Conservation (phyloP, 1,140 invertebrate species). For the Chrysopa pallens region DNA sequence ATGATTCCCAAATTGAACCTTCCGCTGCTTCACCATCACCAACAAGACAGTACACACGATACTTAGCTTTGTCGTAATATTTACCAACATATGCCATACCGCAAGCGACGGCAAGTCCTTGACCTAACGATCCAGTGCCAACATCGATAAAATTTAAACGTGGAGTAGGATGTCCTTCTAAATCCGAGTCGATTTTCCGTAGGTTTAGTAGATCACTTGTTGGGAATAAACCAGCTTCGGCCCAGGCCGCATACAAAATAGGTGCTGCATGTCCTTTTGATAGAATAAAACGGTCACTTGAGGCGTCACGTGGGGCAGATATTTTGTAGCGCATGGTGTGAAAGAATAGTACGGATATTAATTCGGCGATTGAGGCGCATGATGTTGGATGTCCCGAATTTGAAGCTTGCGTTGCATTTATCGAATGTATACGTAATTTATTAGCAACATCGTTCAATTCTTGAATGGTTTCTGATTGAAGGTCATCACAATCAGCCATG, state of each 20-base stretch:
- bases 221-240: slow-evolving; percentile 87
- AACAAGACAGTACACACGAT: slow-evolving; percentile 87
- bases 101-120: slow-evolving; percentile 88
- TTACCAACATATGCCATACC: slow-evolving; percentile 99
- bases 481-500: slow-evolving; percentile 44
- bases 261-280: slow-evolving; percentile 99
- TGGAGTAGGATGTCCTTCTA: slow-evolving; percentile 98
- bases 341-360: slow-evolving; percentile 97
- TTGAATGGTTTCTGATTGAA: slow-evolving; percentile 43
- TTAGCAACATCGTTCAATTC: slow-evolving; percentile 83
- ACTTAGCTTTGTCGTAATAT: slow-evolving; percentile 83
- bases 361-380: slow-evolving; percentile 95
- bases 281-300: slow-evolving; percentile 88
- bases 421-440: slow-evolving; percentile 78
- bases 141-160: slow-evolving; percentile 95
- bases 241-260: slow-evolving; percentile 97
- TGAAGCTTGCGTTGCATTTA: slow-evolving; percentile 76
- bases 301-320: slow-evolving; percentile 62
- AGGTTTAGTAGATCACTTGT: slow-evolving; percentile 69
- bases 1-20: slow-evolving; percentile 96
- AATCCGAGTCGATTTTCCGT: slow-evolving; percentile 82
- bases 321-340: slow-evolving; percentile 90
- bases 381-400: slow-evolving; percentile 98
- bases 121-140: slow-evolving; percentile 93
- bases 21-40: slow-evolving; percentile 98